Percentiles rank a stretch among this genome's conserved stretches.
Evolutionary conservation across 1,140 invertebrate genomes (phyloP).

Genomic region (Glossosoma conforme): DNA sequence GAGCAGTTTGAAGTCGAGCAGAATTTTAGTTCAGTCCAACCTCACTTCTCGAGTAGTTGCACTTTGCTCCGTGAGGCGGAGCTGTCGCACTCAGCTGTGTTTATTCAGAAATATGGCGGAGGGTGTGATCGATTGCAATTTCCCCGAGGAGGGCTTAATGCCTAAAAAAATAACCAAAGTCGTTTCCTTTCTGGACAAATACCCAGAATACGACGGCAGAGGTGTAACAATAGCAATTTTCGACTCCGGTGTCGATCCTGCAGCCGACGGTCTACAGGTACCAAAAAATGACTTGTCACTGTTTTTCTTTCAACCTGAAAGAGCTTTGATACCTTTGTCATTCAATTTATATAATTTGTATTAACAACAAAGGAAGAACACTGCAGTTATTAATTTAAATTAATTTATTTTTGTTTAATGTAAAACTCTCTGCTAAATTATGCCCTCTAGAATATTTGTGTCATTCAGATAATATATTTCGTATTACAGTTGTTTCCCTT

Average conservation of each 20-base stretch:
- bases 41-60: background rate
- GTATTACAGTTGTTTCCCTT: too few relatives aligned
- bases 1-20: too few relatives aligned
- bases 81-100: constrained; percentile 16
- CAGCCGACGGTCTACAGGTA: constrained; percentile 90
- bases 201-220: constrained; percentile 90
- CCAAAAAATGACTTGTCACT: constrained; percentile 46
- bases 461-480: too few relatives aligned
- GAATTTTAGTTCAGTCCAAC: too few relatives aligned
- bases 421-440: too few relatives aligned
- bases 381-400: background rate
- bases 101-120: constrained; percentile 25
- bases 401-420: too few relatives aligned
- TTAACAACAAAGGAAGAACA: too few relatives aligned
- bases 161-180: constrained; percentile 97
- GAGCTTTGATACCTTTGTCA: too few relatives aligned
- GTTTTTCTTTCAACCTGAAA: too few relatives aligned
- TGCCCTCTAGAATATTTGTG: too few relatives aligned
- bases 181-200: constrained; percentile 79
- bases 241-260: constrained; percentile 96
- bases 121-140: constrained; percentile 60
- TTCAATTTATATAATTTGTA: too few relatives aligned
- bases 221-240: constrained; percentile 91
- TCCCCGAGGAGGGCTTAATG: constrained; percentile 73
- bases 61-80: background rate